Evolutionary conservation across 2,888 invertebrate species (phyloP).

Genomic region (Polia nebulosa): DNA sequence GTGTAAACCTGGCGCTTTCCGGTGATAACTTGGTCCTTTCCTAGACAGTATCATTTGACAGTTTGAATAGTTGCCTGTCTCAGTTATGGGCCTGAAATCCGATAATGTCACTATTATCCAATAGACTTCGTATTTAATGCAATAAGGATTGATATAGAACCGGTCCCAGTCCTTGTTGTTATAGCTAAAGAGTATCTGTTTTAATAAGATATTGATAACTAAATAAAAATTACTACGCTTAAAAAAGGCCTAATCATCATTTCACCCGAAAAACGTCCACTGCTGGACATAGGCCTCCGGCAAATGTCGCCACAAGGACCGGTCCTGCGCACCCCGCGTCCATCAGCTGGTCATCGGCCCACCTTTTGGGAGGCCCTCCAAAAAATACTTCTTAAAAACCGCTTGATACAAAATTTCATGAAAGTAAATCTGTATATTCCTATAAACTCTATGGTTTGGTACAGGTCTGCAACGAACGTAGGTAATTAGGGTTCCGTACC

Average conservation of each 20-base stretch:
- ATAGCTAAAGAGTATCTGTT: background rate
- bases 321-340: no score
- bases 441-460: background rate
- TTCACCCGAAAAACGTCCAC: no score
- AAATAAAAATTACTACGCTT: no score
- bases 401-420: background rate
- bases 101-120: constrained; percentile 39
- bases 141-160: constrained; percentile 7
- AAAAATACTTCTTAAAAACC: background rate
- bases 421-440: background rate
- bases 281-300: no score
- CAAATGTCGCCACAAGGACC: no score
- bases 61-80: constrained; percentile 40
- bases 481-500: no score
- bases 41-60: constrained; percentile 51
- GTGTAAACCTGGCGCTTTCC: constrained; percentile 41
- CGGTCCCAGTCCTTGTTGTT: background rate
- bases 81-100: constrained; percentile 23
- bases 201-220: background rate
- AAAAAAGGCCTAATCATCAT: no score
- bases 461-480: background rate
- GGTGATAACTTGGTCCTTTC: constrained; percentile 45
- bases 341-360: no score
- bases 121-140: constrained; percentile 30
- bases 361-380: no score